Base-by-base conservation (phyloP, 2,113 vertebrate species). In the Cathartes aura region DNA sequence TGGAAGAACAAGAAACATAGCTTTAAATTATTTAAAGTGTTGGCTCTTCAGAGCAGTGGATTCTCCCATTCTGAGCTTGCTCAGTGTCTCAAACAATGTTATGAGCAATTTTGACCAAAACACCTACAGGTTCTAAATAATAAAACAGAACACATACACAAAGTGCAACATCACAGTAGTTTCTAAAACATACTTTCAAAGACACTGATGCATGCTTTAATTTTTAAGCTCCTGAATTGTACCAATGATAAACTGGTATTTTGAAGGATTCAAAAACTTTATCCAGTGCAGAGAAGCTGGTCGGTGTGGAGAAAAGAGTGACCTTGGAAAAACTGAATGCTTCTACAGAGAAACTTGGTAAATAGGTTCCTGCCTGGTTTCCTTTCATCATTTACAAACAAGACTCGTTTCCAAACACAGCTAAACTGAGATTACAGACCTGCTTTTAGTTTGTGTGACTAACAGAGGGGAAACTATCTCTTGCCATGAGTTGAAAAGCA, bases 351-450 rank as follows among this genome's bases (percentile, higher is more conserved):
- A 76, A 93, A 64, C 50, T 50, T 47, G 40, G 45, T 79, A 82
- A 95, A 58, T 66, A 62, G 14, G 63, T 53, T 76, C 42, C 82
- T 89, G 55, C 15, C 55, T 92, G 38, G 50, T 83, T 92, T 94
- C 59, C 50, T 73, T 83, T 83, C 75, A 73, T 81, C 50, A 47
- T 83, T 88, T 74, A 62, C 12, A 40, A 86, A 82, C 42, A 86
- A 78, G 55, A 22, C 40, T 27, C 38, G 36, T 71, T 95, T 90
- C 91, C 87, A 93, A 83, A 70, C 34, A 38, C 42, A 80, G 78
- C 78, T 93, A 32, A 91, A 78, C 71, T 66, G 82, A 80, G 89
- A 96, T 92, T 88, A 81, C 50, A 94, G 73, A 66, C 38, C 63
- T 84, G 42, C n/a, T 87, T 92, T 90, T 70, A 82, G 55, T 52